Percentiles rank a stretch among this genome's conserved stretches.
Conservation (phyloP, 1,140 invertebrate genomes). For the Dendroctonus valens region DNA sequence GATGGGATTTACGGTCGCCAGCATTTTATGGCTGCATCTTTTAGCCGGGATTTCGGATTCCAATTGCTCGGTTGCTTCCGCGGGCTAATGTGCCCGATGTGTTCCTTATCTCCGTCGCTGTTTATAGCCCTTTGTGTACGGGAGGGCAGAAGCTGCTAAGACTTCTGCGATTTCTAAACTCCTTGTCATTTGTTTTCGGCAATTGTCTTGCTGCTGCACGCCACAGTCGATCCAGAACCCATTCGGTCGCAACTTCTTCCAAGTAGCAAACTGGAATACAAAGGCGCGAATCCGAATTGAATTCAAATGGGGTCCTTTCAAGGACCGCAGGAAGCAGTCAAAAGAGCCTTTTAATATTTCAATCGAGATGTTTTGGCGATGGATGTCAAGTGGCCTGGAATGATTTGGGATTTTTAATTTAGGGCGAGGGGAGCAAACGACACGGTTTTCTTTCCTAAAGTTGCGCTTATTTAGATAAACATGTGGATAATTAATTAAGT, state of each 20-base stretch:
- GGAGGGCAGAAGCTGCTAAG: slow-evolving; percentile 17
- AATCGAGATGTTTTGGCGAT: slow-evolving; percentile 8
- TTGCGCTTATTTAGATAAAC: no score
- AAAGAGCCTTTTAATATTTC: slow-evolving; percentile 17
- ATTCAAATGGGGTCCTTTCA: no score
- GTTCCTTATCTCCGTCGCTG: slow-evolving; percentile 30
- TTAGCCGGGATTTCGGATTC: slow-evolving; percentile 32
- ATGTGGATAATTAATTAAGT: no score
- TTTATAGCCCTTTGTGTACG: slow-evolving; percentile 32
- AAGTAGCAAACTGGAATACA: no score
- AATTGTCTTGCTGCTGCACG: no score
- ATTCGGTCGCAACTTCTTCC: no score
- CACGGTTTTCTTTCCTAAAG: not conserved
- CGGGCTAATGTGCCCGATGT: slow-evolving; percentile 32
- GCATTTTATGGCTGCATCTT: slow-evolving; percentile 31
- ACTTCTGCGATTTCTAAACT: slow-evolving; percentile 18
- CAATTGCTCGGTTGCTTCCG: slow-evolving; percentile 31
- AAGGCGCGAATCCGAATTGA: no score
- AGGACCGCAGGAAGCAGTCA: slow-evolving; percentile 5
- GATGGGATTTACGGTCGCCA: slow-evolving; percentile 29
- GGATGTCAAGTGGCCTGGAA: slow-evolving; percentile 2
- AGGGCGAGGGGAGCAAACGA: slow-evolving; percentile 1
- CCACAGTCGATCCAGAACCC: no score
- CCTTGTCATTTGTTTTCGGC: slow-evolving; percentile 14
- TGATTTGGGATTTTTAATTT: slow-evolving; percentile 19